Percentiles rank a stretch among this genome's conserved stretches.
These are phyloP conservation scores for Himalopsyche anomala DNA, from an alignment of 2,888 invertebrate genomes.

Conservation along the genomic window DNA sequence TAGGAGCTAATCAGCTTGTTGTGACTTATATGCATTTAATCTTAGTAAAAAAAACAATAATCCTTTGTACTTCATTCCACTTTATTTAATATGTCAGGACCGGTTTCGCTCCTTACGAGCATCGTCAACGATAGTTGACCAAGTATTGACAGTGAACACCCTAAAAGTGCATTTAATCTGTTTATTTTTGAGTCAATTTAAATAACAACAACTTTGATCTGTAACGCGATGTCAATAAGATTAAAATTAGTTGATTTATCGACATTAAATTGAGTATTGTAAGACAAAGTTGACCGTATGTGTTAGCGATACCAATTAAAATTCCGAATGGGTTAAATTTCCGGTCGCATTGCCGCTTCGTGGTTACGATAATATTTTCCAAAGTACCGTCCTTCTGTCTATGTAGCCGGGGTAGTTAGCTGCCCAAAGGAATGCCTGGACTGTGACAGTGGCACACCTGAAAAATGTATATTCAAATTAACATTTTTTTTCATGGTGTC, in stretches of 20 bases:
- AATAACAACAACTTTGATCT: background rate
- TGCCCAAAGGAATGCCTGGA: slow-evolving; percentile 17
- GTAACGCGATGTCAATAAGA: background rate
- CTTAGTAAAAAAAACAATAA: no score
- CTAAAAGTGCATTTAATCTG: no score
- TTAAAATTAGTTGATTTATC: slow-evolving; percentile 20
- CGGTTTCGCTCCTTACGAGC: no score
- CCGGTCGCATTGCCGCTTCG: slow-evolving; percentile 53
- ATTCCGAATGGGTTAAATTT: slow-evolving; percentile 60
- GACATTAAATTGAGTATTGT: slow-evolving; percentile 9
- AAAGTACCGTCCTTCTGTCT: slow-evolving; percentile 18
- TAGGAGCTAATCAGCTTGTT: no score
- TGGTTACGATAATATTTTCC: slow-evolving; percentile 13
- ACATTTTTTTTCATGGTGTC: no score
- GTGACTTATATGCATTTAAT: no score
- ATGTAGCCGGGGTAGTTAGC: slow-evolving; percentile 12
- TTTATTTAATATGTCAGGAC: no score
- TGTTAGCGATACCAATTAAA: slow-evolving; percentile 60
- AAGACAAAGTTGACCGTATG: slow-evolving; percentile 11
- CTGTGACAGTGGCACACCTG: background rate
- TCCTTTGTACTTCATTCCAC: no score
- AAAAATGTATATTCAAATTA: no score
- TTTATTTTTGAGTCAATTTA: no score
- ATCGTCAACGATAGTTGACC: no score
- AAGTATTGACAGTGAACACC: no score